These are phyloP conservation scores for Xiphydria camelus DNA, from an alignment of 2,888 invertebrate species.

Conservation along the genomic window DNA sequence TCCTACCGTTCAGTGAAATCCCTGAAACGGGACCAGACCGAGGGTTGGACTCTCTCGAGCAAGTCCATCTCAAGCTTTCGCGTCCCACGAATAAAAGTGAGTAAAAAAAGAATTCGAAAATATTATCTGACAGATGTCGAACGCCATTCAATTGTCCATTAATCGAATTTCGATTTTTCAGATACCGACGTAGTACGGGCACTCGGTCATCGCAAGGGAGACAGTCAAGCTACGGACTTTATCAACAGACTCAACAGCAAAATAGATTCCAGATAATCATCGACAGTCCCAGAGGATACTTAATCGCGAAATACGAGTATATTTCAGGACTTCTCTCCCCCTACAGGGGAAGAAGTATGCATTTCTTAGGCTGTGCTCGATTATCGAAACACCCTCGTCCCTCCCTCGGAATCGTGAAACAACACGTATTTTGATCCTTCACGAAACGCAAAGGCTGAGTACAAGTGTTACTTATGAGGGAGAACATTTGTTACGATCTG, in stretches of 20 bases:
- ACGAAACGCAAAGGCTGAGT: slow-evolving; percentile 19
- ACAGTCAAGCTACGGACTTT: slow-evolving; percentile 87
- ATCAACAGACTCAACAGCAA: slow-evolving; percentile 78
- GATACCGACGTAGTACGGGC: slow-evolving; percentile 76
- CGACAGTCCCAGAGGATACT: background rate
- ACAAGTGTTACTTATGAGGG: slow-evolving; percentile 15
- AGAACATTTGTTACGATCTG: slow-evolving; percentile 4
- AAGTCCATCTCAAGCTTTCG: slow-evolving; percentile 73
- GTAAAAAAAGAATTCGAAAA: slow-evolving; percentile 22
- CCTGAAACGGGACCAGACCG: slow-evolving; percentile 66
- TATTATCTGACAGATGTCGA: slow-evolving; percentile 7
- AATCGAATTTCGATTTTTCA: slow-evolving; percentile 54
- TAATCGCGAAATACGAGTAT: background rate
- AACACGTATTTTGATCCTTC: slow-evolving; percentile 18
- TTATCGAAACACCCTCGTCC: slow-evolving; percentile 1
- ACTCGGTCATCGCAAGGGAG: slow-evolving; percentile 80
- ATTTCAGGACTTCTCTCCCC: background rate
- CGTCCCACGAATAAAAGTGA: slow-evolving; percentile 71
- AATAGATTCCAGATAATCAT: slow-evolving; percentile 36
- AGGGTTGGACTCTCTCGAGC: slow-evolving; percentile 65
- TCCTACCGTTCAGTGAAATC: slow-evolving; percentile 78
- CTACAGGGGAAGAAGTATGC: background rate
- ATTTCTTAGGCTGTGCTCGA: slow-evolving; percentile 18
- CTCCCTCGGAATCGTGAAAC: slow-evolving; percentile 5
- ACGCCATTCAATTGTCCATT: no score